Conservation (phyloP, 2,888 invertebrate genomes). For the Choreutis nemorana region DNA sequence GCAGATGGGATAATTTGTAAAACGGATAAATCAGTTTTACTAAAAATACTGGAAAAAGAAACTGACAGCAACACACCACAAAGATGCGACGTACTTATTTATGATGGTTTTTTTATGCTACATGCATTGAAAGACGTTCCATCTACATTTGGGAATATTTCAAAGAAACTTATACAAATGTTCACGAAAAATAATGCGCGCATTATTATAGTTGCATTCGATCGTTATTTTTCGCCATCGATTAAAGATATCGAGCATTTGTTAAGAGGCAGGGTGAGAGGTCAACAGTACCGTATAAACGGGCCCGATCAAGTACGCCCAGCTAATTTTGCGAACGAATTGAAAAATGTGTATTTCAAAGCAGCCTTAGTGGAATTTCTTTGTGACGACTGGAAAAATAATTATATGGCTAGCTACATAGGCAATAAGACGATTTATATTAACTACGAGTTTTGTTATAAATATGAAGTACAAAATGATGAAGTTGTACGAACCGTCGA, state of each 20-base stretch:
- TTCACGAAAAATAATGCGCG: conserved; percentile 4
- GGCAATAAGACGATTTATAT: conserved; percentile 11
- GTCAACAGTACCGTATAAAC: conserved; percentile 8
- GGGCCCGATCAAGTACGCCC: conserved; percentile 12
- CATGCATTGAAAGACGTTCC: background rate
- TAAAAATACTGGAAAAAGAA: conserved; percentile 12
- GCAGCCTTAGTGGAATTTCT: conserved; percentile 11
- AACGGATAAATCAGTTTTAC: conserved; percentile 18
- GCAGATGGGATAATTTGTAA: conserved; percentile 17
- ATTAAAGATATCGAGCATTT: conserved; percentile 15
- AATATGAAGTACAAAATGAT: conserved; percentile 7
- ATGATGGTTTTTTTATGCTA: conserved; percentile 1
- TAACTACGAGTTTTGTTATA: conserved; percentile 9
- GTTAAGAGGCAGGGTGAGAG: conserved; percentile 5
- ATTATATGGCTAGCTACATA: conserved; percentile 8
- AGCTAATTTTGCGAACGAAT: conserved; percentile 11
- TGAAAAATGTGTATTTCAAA: conserved; percentile 14
- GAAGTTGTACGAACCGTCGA: conserved; percentile 3
- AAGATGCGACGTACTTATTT: background rate
- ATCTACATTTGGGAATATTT: background rate
- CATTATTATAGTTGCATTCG: conserved; percentile 12
- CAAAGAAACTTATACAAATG: conserved; percentile 1
- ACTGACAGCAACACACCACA: background rate
- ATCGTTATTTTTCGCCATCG: conserved; percentile 13
- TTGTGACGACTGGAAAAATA: conserved; percentile 11